phyloP scores from a whole-genome alignment of 64 coral and sea anemone genomes.

The Actinia equina region DNA sequence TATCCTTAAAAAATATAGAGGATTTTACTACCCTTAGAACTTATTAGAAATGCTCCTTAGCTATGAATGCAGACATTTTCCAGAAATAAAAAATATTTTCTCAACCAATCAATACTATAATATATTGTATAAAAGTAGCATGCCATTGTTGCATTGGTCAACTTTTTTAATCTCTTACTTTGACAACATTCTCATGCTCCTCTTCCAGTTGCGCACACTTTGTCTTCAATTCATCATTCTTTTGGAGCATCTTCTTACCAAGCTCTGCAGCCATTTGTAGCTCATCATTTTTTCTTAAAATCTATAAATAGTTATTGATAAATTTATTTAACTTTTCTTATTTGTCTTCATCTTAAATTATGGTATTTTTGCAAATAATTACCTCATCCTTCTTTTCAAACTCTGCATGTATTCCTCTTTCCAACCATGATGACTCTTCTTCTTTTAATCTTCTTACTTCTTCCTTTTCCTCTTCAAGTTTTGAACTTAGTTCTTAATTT shows the following conservation, averaged over 20 bases:
- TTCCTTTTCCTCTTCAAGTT: constrained; percentile 61
- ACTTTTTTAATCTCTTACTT: constrained; percentile 57
- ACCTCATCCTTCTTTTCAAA: constrained; percentile 99
- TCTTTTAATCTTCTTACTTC: constrained; percentile 72
- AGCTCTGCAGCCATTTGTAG: constrained; percentile 93
- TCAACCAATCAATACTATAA: no score
- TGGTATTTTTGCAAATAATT: background rate
- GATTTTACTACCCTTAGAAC: no score
- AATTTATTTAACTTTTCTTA: background rate
- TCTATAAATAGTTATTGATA: constrained; percentile 21
- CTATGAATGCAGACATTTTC: no score
- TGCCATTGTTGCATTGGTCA: background rate
- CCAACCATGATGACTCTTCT: constrained; percentile 81
- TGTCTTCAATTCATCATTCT: constrained; percentile 82
- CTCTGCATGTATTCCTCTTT: constrained; percentile 90
- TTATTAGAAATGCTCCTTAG: no score
- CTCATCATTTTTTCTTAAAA: constrained; percentile 88
- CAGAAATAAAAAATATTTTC: no score
- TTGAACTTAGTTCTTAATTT: constrained; percentile 44
- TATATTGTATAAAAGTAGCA: background rate
- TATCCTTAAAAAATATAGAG: no score
- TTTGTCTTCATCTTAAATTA: background rate
- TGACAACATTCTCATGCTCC: constrained; percentile 66
- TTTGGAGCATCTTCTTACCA: constrained; percentile 87
- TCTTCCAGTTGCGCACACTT: constrained; percentile 61